Evolutionary conservation across 2,888 invertebrate species (phyloP), one percentile per base, ranked within the genome.

Genomic region (Cheilosia vernalis): DNA sequence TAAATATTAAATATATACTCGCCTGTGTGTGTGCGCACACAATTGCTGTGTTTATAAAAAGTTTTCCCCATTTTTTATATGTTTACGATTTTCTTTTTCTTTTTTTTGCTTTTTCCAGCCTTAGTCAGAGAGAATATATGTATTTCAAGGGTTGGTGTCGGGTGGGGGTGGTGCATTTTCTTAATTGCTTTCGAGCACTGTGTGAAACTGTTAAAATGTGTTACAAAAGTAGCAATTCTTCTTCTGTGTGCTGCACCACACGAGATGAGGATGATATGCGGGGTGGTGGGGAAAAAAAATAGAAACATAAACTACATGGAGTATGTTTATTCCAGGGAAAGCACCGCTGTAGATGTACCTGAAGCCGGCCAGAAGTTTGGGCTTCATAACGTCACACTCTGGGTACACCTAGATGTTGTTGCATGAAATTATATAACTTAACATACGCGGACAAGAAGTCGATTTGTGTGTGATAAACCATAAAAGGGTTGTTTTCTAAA

Each of bases 161-260:
- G 64, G 5, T 58, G 33, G 70, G 55, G 84, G 84, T 78, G 74
- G 80, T 85, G 72, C 85, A 85, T 85, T 85, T 81, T 85, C 85
- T 81, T 85, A 85, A 85, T 85, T 85, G 85, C 85, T 85, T 85
- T 85, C 85, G 66, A 85, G 76, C 76, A 85, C 85, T 81, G 76
- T 85, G 81, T 85, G 85, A 85, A 85, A 77, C 76, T 85, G 85
- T 85, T 77, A 76, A 85, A 85, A 85, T 85, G 72, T 85, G 70
- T 81, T 72, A 81, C 80, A 85, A 85, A 80, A 81, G 81, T 80
- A 81, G 85, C 85, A 85, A 85, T 85, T 85, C 81, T 74, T 84
- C 80, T 81, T 76, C 51, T 70, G 58, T 70, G 58, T 74, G 70
- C 49, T 60, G 53, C 80, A 70, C 83, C 67, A 61, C 67, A 69